Evolutionary conservation across 2,113 vertebrate species (phyloP).

Genomic region (Poeciliopsis retropinna): DNA sequence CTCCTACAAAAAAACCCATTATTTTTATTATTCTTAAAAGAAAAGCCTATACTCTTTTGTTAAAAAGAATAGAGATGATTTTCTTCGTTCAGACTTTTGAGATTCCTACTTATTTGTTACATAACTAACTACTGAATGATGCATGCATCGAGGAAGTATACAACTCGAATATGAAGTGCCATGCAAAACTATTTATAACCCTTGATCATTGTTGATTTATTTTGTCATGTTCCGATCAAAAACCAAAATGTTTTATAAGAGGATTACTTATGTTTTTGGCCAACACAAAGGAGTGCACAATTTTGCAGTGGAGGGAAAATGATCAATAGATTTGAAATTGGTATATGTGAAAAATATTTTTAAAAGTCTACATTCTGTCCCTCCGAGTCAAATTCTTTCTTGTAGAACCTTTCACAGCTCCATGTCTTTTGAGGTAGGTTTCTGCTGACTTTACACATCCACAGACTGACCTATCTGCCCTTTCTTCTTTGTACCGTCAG

Average conservation of each 20-base stretch:
- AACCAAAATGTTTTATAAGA: not conserved
- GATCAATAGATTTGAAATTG: too few relatives aligned
- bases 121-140: not conserved
- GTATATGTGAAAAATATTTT: not conserved
- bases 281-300: not conserved
- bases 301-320: not conserved
- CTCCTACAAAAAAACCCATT: constrained; percentile 31
- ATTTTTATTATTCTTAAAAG: not conserved
- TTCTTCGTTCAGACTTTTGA: too few relatives aligned
- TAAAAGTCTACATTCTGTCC: not conserved
- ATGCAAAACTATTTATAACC: not conserved
- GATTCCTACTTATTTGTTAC: not conserved
- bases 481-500: not conserved
- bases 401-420: not conserved
- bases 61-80: not conserved
- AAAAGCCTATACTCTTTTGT: not conserved
- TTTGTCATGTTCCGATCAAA: not conserved
- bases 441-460: not conserved
- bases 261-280: not conserved
- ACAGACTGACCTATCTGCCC: not conserved
- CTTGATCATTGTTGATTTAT: not conserved
- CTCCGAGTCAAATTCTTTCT: not conserved
- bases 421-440: not conserved
- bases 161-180: not conserved
- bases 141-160: not conserved